Evolutionary conservation across 2,888 invertebrate species (phyloP).

Genomic region (Priapulus caudatus): DNA sequence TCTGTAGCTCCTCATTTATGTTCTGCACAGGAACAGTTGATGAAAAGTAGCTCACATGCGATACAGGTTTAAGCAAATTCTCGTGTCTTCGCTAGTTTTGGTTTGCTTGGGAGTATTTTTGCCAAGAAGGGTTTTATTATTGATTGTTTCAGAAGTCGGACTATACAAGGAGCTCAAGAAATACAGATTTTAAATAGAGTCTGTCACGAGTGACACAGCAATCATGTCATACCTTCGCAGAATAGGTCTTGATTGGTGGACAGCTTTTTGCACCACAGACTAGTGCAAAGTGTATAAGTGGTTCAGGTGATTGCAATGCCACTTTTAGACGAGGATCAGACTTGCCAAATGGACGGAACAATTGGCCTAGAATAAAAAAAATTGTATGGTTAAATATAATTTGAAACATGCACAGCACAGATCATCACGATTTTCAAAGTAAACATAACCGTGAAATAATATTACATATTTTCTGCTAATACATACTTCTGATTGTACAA

Average conservation of each 20-base stretch:
- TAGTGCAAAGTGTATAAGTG: slow-evolving; percentile 42
- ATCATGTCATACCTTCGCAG: slow-evolving; percentile 31
- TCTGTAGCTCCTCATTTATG: slow-evolving; percentile 28
- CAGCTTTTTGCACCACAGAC: slow-evolving; percentile 43
- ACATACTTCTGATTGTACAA: no score
- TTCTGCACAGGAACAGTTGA: no score
- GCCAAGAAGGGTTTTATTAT: no score
- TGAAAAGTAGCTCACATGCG: neutral
- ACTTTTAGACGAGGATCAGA: slow-evolving; percentile 38
- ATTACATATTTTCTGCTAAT: no score
- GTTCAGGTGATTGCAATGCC: slow-evolving; percentile 36
- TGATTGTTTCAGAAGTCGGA: no score
- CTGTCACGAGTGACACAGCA: slow-evolving; percentile 4
- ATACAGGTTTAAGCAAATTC: no score
- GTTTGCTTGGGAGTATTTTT: slow-evolving; percentile 16
- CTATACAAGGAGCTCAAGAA: no score
- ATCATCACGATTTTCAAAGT: no score
- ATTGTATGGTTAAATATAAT: no score
- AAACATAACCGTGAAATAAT: no score
- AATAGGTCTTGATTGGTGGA: slow-evolving; percentile 41
- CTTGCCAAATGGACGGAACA: slow-evolving; percentile 38
- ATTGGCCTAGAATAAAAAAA: slow-evolving; percentile 30
- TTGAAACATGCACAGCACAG: no score
- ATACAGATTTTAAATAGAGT: no score
- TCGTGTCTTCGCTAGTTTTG: neutral